Evolutionary conservation across 2,888 invertebrate genomes (phyloP), one percentile per base, ranked within the genome.

Genomic region (Oeneis ivallda): DNA sequence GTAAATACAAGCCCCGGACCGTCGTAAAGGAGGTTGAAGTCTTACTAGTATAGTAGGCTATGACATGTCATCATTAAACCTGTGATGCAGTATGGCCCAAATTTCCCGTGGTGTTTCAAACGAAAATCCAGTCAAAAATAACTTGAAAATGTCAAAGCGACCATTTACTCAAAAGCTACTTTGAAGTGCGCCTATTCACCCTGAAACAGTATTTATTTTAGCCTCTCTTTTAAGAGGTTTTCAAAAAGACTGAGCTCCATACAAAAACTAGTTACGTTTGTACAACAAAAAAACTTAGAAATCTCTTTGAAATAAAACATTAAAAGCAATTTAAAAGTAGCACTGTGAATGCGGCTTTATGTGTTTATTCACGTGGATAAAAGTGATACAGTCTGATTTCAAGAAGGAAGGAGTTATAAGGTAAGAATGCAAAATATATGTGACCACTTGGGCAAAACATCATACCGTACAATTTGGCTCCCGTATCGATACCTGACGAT

Each of bases 261-360:
- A 10, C 39, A 26, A 54, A 41, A 41, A 19, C 39, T 19, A 11
- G 7, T 34, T 19, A 5, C 19, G 53, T 15, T 19, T 41, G 39
- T 17, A 19, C 39, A 19, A 10, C 0, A 41, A 54, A 54, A 37
- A 11, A 56, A 56, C 17, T 34, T 37, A 15, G 41, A 66, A 53
- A 37, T 11, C 52, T 34, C 62, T 63, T 59, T 68, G 58, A 59
- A 53, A 68, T 63, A 68, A 56, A 60, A 59, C 39, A 52, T 37
- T n/a, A n/a, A n/a, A n/a, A n/a, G 59, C 15, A 17, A 61, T 49
- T 66, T 53, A 63, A 61, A 52, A 50, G 50, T 52, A 52, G 56
- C 61, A 57, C 34, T 68, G 62, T 71, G 67, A 70, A 71, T 66
- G 53, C 56, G 34, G 17, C 62, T 66, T 71, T 65, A 66, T 65